Percentiles rank a stretch among this genome's conserved stretches.
phyloP scores from a whole-genome alignment of 1,140 invertebrate species.

The Mercenaria mercenaria region DNA sequence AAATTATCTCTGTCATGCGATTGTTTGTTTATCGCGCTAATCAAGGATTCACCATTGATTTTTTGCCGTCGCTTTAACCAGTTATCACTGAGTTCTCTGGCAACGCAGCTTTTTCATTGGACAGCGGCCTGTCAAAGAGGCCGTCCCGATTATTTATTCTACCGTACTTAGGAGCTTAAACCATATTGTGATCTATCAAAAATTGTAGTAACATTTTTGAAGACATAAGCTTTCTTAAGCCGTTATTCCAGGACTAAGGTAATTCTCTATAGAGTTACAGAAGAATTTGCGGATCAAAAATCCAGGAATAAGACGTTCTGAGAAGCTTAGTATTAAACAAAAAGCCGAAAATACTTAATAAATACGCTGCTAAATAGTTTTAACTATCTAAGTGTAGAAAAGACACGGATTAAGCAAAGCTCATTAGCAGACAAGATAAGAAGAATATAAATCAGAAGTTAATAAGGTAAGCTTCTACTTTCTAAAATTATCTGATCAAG shows the following conservation, averaged over 20 bases:
- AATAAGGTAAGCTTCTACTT: slow-evolving; percentile 41
- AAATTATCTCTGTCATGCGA: neutral
- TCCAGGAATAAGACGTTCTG: slow-evolving; percentile 46
- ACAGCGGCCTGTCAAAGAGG: slow-evolving; percentile 40
- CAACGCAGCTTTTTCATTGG: slow-evolving; percentile 36
- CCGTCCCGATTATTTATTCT: slow-evolving; percentile 58
- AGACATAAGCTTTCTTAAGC: slow-evolving; percentile 67
- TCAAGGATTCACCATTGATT: slow-evolving; percentile 43
- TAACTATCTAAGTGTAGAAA: slow-evolving; percentile 29
- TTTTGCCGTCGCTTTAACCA: neutral
- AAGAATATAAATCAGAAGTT: slow-evolving; percentile 46
- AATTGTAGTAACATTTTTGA: slow-evolving; percentile 67
- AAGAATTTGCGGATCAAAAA: slow-evolving; percentile 49
- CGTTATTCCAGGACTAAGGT: slow-evolving; percentile 33
- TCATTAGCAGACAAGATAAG: slow-evolving; percentile 47
- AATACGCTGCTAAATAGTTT: slow-evolving; percentile 56
- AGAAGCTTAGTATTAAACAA: slow-evolving; percentile 64
- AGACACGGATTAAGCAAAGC: slow-evolving; percentile 55
- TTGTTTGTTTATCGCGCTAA: slow-evolving; percentile 30
- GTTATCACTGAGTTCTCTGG: neutral
- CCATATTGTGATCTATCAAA: slow-evolving; percentile 65
- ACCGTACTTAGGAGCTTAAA: slow-evolving; percentile 62
- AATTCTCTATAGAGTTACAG: slow-evolving; percentile 62
- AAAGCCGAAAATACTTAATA: slow-evolving; percentile 62
- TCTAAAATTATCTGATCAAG: slow-evolving; percentile 34